Percentiles rank a stretch among this genome's conserved stretches.
phyloP scores from a whole-genome alignment of 2,113 vertebrate genomes.

The Halichoeres trimaculatus region DNA sequence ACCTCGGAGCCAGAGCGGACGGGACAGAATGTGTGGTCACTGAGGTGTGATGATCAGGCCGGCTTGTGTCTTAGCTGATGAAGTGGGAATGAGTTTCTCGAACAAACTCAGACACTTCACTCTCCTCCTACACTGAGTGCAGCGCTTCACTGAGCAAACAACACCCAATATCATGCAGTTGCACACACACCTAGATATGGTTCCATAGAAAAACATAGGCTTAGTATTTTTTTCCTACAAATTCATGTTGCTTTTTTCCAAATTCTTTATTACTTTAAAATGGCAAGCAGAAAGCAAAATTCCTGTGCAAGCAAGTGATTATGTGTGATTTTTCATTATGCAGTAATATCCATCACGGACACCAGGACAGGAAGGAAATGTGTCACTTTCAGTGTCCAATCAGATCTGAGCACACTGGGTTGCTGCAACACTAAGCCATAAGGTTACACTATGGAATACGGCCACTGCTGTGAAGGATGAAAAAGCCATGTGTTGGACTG shows the following conservation, averaged over 20 bases:
- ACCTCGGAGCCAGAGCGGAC: constrained; percentile 32
- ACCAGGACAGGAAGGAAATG: not conserved
- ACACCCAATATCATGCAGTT: constrained; percentile 5
- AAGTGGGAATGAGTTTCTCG: constrained; percentile 39
- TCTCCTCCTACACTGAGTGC: constrained; percentile 22
- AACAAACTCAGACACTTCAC: constrained; percentile 40
- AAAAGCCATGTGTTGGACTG: constrained; percentile 66
- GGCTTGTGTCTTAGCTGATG: constrained; percentile 34
- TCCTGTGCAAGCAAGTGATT: not conserved
- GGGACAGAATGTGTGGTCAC: constrained; percentile 54
- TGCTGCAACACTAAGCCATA: constrained; percentile 57
- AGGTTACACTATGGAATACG: constrained; percentile 65
- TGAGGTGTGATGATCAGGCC: constrained; percentile 61
- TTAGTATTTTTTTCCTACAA: constrained; percentile 14
- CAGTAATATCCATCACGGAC: not conserved
- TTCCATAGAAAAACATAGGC: constrained; percentile 23
- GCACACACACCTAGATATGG: constrained; percentile 14
- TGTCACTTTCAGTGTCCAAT: constrained; percentile 31
- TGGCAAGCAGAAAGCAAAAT: not conserved
- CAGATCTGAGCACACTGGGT: constrained; percentile 18
- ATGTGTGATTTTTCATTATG: not conserved
- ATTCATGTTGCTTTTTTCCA: not conserved
- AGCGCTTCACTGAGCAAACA: constrained; percentile 44
- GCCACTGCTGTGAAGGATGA: constrained; percentile 68
- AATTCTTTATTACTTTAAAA: not conserved